Percentiles rank a stretch among this genome's conserved stretches.
These are phyloP conservation scores for Cotesia vestalis DNA, from an alignment of 1,140 invertebrate genomes.

Conservation along the genomic window DNA sequence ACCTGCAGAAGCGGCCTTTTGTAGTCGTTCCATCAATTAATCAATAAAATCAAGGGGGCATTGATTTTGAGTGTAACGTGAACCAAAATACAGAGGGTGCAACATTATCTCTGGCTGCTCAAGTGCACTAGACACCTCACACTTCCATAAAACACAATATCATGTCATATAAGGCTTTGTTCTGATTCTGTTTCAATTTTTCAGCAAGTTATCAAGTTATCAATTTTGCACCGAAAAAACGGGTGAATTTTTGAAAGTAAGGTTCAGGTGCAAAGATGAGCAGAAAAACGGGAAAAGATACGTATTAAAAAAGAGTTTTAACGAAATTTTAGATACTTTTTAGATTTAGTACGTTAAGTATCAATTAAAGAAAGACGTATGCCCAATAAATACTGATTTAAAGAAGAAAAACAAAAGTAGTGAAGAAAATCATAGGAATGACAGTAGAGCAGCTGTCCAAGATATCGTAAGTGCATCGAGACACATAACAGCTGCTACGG, in stretches of 20 bases:
- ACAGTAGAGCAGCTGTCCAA: slow-evolving; percentile 27
- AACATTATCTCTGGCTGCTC: slow-evolving; percentile 53
- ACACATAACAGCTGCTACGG: slow-evolving; percentile 26
- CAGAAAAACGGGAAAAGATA: too few relatives aligned
- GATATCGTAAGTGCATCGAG: slow-evolving; percentile 30
- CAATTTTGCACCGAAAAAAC: too few relatives aligned
- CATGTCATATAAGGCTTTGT: not conserved
- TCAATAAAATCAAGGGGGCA: slow-evolving; percentile 42
- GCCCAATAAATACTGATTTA: not conserved
- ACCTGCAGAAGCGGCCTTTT: slow-evolving; percentile 40
- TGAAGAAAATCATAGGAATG: slow-evolving; percentile 25
- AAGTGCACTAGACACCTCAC: slow-evolving; percentile 2
- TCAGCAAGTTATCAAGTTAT: too few relatives aligned
- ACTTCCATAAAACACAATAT: too few relatives aligned
- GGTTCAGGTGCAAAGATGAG: not conserved
- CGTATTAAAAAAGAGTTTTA: too few relatives aligned
- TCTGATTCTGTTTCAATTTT: not conserved
- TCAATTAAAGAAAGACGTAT: too few relatives aligned
- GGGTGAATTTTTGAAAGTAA: not conserved
- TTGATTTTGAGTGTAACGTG: slow-evolving; percentile 61
- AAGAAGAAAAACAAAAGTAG: not conserved
- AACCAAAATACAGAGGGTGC: slow-evolving; percentile 62
- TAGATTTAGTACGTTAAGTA: too few relatives aligned
- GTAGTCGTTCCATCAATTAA: slow-evolving; percentile 35
- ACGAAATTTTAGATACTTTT: too few relatives aligned